phyloP scores from a whole-genome alignment of 1,140 invertebrate genomes.

The Agrypnia vestita region DNA sequence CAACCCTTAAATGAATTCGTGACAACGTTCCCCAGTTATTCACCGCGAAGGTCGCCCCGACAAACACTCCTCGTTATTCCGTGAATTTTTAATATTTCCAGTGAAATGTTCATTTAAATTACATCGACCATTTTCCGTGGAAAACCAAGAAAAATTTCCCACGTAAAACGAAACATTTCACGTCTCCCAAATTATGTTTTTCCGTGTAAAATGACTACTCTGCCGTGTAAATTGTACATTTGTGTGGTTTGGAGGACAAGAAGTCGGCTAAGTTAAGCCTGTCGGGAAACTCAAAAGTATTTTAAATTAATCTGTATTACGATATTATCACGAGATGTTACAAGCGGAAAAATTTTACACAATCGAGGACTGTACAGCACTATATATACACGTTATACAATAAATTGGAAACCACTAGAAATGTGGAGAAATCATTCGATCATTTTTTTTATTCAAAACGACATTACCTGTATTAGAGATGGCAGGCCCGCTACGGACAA shows the following conservation, averaged over 20 bases:
- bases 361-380: too few species aligned
- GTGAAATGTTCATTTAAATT: neutral
- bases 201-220: neutral
- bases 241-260: too few species aligned
- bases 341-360: too few species aligned
- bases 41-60: neutral
- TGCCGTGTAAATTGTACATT: neutral
- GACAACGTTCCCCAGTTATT: neutral
- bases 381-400: too few species aligned
- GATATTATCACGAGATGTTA: too few species aligned
- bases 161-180: neutral
- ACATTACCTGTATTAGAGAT: too few species aligned
- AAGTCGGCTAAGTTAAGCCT: neutral
- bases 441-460: too few species aligned
- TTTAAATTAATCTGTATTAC: neutral
- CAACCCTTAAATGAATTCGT: conserved; percentile 1
- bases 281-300: neutral
- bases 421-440: too few species aligned
- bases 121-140: neutral
- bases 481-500: too few species aligned
- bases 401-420: too few species aligned
- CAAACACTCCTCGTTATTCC: neutral
- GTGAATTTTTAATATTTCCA: neutral
- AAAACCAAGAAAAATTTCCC: neutral
- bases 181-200: neutral